A percentile compares a stretch with the other conserved stretches of the same genome.
Evolutionary conservation across 1,140 invertebrate genomes (phyloP).

Genomic region (Leptinotarsa texana): DNA sequence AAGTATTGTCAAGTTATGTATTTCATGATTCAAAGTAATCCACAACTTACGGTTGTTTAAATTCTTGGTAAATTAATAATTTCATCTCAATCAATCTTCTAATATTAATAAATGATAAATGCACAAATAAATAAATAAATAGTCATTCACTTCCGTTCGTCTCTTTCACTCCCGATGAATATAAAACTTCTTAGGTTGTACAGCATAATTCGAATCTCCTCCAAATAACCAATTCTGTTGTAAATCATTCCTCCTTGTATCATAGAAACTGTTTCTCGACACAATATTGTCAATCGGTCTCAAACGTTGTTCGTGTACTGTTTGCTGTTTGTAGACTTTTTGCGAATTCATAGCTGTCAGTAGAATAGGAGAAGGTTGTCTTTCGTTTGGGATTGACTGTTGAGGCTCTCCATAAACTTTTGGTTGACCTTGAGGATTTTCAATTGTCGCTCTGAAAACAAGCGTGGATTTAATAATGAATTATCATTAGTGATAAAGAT

Average conservation of each 20-base stretch:
- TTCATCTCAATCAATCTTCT: no score
- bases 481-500: neutral
- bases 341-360: constrained; percentile 12
- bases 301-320: constrained; percentile 22
- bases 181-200: constrained; percentile 2
- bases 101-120: no score
- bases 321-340: constrained; percentile 18
- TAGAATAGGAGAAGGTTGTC: neutral
- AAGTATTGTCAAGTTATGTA: no score
- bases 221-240: neutral
- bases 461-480: neutral
- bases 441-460: constrained; percentile 25
- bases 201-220: neutral
- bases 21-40: no score
- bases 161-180: neutral
- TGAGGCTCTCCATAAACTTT: constrained; percentile 3
- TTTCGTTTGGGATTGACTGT: no score
- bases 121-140: neutral
- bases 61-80: no score
- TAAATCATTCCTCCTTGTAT: neutral
- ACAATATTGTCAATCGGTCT: constrained; percentile 19
- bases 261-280: neutral
- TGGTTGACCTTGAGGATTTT: neutral
- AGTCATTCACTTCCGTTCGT: neutral
- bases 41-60: no score